Conservation (phyloP, 2,888 invertebrate species). For the Aphodius sticticus region DNA sequence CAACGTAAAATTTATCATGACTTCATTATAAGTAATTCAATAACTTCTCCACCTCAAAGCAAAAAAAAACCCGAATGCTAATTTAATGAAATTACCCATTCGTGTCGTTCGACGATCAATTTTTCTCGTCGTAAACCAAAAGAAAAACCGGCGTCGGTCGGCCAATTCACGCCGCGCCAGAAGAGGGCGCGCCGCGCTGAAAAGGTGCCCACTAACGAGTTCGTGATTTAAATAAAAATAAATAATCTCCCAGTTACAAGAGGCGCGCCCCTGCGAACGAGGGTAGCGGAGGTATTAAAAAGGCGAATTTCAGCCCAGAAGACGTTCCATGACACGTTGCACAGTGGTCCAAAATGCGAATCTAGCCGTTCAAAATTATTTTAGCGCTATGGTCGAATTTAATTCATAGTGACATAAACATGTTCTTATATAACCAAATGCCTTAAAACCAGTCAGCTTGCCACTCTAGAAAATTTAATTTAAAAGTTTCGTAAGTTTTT, state of each 20-base stretch:
- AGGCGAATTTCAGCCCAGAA: constrained; percentile 36
- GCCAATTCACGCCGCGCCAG: background rate
- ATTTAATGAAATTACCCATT: background rate
- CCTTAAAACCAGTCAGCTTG: no score
- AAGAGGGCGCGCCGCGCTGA: background rate
- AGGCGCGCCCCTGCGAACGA: background rate
- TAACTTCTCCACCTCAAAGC: background rate
- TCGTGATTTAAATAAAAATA: constrained; percentile 36
- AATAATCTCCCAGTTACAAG: constrained; percentile 28
- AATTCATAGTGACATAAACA: no score
- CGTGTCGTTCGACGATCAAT: background rate
- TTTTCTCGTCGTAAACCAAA: constrained; percentile 4
- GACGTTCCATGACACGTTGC: constrained; percentile 26
- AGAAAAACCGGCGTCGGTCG: background rate
- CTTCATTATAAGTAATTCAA: background rate
- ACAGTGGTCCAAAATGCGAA: no score
- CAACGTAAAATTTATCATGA: background rate
- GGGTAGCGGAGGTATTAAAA: constrained; percentile 28
- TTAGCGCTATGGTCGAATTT: no score
- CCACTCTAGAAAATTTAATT: no score
- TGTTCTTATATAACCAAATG: background rate
- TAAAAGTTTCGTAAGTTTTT: no score
- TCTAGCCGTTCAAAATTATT: no score
- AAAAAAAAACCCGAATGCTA: background rate
- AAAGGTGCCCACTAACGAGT: background rate